phyloP scores from a whole-genome alignment of 37 sponge, comb jelly and placozoan genomes.

The Oopsacas minuta region DNA sequence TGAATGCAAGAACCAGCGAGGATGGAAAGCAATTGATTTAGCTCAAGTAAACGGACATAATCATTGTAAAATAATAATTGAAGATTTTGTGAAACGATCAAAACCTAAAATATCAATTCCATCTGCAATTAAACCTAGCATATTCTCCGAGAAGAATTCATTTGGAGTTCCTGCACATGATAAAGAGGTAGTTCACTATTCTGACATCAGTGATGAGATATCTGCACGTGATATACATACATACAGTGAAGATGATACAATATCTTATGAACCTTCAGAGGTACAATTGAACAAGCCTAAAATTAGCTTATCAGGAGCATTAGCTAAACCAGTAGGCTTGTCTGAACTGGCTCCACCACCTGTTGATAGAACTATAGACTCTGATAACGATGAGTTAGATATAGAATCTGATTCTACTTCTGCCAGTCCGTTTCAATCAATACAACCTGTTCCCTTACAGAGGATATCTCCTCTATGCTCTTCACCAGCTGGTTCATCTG shows the following conservation, averaged over 20 bases:
- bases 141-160: not conserved
- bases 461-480: not conserved
- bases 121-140: not conserved
- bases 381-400: not conserved
- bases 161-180: not conserved
- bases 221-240: not conserved
- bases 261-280: not conserved
- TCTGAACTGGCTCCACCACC: not conserved
- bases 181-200: not conserved
- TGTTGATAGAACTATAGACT: not conserved
- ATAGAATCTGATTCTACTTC: not conserved
- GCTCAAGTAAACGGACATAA: conserved; percentile 11
- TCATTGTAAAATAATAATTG: not conserved
- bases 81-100: not conserved
- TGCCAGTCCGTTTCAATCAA: not conserved
- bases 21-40: not conserved
- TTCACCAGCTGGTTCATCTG: not conserved
- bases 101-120: not conserved
- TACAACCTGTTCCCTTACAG: not conserved
- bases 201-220: not conserved
- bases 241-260: not conserved
- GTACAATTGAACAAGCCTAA: not conserved
- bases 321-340: not conserved
- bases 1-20: not conserved
- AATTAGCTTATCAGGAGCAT: not conserved